Conservation (phyloP, 2,113 vertebrate genomes). For the Boulengeromyrus knoepffleri region DNA sequence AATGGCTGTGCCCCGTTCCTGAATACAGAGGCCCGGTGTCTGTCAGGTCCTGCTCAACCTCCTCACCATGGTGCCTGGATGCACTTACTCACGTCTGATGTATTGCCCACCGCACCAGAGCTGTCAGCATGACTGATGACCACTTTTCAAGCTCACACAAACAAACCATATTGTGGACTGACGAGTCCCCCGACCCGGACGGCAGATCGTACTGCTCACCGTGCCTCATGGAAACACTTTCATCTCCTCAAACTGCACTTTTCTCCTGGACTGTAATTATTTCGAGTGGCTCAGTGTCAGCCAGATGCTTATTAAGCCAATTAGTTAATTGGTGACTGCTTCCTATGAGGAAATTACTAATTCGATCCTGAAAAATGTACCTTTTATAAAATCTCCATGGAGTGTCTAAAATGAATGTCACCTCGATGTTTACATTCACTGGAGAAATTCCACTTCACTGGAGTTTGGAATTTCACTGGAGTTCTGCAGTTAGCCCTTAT, state of each 20-base stretch:
- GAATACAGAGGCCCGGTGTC: constrained; percentile 15
- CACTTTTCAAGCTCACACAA: constrained; percentile 42
- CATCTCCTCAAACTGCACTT: neutral
- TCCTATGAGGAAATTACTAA: neutral
- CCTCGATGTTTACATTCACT: neutral
- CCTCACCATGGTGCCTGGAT: neutral
- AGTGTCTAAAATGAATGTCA: neutral
- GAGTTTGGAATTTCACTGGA: neutral
- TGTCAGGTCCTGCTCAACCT: constrained; percentile 27
- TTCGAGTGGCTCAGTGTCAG: neutral
- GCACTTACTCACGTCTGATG: neutral
- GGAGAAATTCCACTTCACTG: neutral
- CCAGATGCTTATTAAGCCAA: neutral
- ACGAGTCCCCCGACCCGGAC: neutral
- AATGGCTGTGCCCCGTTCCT: constrained; percentile 36
- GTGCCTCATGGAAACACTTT: neutral
- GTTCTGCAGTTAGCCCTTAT: neutral
- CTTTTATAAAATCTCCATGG: neutral
- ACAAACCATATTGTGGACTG: constrained; percentile 24
- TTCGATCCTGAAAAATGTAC: neutral
- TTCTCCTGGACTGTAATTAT: neutral
- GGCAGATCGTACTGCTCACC: neutral
- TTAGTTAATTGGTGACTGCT: neutral
- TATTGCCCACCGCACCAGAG: neutral
- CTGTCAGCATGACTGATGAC: constrained; percentile 51